These are phyloP conservation scores for Drosophila obscura DNA, from an alignment of 1,140 invertebrate species.

Conservation along the genomic window DNA sequence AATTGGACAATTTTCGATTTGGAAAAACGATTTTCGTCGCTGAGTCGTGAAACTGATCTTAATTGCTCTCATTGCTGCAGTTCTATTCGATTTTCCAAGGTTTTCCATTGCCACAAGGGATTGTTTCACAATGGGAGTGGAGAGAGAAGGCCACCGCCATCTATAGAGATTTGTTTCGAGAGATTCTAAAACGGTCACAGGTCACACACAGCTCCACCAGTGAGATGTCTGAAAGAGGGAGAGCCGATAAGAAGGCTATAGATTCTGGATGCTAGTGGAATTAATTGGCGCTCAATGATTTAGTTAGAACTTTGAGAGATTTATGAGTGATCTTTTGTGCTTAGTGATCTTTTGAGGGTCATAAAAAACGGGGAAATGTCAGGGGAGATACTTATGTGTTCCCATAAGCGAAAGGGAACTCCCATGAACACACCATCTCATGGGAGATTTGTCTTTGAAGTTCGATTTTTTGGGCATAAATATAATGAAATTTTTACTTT, in stretches of 20 bases:
- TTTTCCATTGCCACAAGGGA: not conserved
- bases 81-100: conserved; percentile 23
- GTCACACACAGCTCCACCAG: too few species aligned
- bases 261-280: not conserved
- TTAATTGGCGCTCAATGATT: conserved; percentile 30
- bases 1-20: conserved; percentile 24
- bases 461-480: too few species aligned
- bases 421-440: too few species aligned
- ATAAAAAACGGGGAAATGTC: not conserved
- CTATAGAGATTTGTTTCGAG: not conserved
- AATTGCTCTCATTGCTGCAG: conserved; percentile 22
- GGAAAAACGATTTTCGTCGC: conserved; percentile 28
- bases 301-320: not conserved
- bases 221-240: too few species aligned
- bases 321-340: conserved; percentile 4
- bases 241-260: conserved; percentile 14
- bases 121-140: not conserved
- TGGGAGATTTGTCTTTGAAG: too few species aligned
- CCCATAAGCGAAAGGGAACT: not conserved
- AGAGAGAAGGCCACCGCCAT: conserved; percentile 16
- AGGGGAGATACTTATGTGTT: too few species aligned
- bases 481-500: too few species aligned
- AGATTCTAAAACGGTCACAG: not conserved
- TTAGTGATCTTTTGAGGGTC: not conserved
- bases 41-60: conserved; percentile 37